A percentile compares a stretch with the other conserved stretches of the same genome.
phyloP scores from a whole-genome alignment of 2,888 invertebrate genomes.

The Lydus trimaculatus region DNA sequence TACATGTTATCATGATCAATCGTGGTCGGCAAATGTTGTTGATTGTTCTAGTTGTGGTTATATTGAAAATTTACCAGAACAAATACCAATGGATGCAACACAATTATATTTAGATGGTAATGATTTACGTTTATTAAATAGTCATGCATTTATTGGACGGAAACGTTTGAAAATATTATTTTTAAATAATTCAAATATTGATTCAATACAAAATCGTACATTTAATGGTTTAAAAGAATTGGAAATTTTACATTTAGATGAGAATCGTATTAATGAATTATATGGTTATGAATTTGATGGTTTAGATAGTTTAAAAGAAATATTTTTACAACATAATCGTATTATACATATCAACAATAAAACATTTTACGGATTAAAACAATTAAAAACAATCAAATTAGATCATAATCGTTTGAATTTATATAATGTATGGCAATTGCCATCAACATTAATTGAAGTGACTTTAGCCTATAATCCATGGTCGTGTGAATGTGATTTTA shows the following conservation, averaged over 20 bases:
- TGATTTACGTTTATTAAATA: slow-evolving; percentile 75
- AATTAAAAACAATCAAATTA: slow-evolving; percentile 71
- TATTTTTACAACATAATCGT: slow-evolving; percentile 78
- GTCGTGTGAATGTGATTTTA: slow-evolving; percentile 84
- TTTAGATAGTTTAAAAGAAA: slow-evolving; percentile 73
- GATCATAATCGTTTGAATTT: slow-evolving; percentile 76
- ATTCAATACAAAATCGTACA: slow-evolving; percentile 80
- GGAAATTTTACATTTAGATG: slow-evolving; percentile 77
- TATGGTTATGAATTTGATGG: slow-evolving; percentile 84
- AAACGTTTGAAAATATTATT: slow-evolving; percentile 79
- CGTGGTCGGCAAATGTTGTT: slow-evolving; percentile 86
- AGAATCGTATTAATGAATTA: slow-evolving; percentile 73
- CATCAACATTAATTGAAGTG: slow-evolving; percentile 69
- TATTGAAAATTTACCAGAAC: slow-evolving; percentile 74
- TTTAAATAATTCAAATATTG: slow-evolving; percentile 80
- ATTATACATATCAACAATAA: slow-evolving; percentile 73
- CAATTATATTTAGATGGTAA: slow-evolving; percentile 87
- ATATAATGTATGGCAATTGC: slow-evolving; percentile 77
- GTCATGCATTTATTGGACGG: slow-evolving; percentile 86
- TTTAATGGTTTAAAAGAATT: slow-evolving; percentile 84
- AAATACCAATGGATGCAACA: slow-evolving; percentile 92
- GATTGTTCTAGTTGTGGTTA: slow-evolving; percentile 79
- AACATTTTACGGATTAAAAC: slow-evolving; percentile 73
- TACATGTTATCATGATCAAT: slow-evolving; percentile 88
- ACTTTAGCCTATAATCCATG: slow-evolving; percentile 78